Evolutionary conservation across 2,888 invertebrate genomes (phyloP).

Genomic region (Caenorhabditis becei): DNA sequence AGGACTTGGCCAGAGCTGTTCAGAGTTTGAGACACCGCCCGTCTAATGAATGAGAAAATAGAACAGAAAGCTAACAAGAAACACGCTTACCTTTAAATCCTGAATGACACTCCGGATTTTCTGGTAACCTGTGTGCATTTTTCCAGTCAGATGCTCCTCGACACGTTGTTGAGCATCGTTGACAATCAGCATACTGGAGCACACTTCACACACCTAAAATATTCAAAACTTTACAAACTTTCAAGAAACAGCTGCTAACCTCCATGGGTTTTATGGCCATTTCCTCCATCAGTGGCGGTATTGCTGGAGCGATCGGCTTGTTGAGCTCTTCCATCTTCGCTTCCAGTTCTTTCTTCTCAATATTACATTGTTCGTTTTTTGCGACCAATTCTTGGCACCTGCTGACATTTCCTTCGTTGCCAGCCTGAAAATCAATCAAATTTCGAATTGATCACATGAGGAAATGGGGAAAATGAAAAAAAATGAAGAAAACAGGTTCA

Average conservation of each 20-base stretch:
- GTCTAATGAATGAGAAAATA: constrained; percentile 43
- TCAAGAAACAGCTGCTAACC: too few species aligned
- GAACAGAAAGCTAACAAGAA: background rate
- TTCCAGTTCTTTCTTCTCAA: constrained; percentile 30
- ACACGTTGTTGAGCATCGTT: constrained; percentile 98
- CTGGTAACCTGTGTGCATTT: constrained; percentile 94
- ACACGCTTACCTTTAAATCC: constrained; percentile 54
- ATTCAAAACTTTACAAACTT: too few species aligned
- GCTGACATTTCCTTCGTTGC: constrained; percentile 57
- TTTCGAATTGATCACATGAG: background rate
- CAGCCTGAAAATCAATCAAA: constrained; percentile 48
- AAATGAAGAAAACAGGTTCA: constrained; percentile 5
- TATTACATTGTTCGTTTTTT: constrained; percentile 40
- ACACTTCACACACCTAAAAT: constrained; percentile 92
- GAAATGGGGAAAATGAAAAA: background rate
- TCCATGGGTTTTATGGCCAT: constrained; percentile 69
- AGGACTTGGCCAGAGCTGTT: constrained; percentile 23
- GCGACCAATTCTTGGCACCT: constrained; percentile 62
- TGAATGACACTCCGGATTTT: constrained; percentile 67
- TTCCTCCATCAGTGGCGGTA: constrained; percentile 42
- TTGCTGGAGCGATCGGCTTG: background rate
- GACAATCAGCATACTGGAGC: constrained; percentile 98
- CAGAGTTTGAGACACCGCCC: constrained; percentile 38
- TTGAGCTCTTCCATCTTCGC: constrained; percentile 39
- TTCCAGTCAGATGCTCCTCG: constrained; percentile 97